Percentiles rank a stretch among this genome's conserved stretches.
phyloP scores from a whole-genome alignment of 2,113 vertebrate species.

The Zapornia atra region DNA sequence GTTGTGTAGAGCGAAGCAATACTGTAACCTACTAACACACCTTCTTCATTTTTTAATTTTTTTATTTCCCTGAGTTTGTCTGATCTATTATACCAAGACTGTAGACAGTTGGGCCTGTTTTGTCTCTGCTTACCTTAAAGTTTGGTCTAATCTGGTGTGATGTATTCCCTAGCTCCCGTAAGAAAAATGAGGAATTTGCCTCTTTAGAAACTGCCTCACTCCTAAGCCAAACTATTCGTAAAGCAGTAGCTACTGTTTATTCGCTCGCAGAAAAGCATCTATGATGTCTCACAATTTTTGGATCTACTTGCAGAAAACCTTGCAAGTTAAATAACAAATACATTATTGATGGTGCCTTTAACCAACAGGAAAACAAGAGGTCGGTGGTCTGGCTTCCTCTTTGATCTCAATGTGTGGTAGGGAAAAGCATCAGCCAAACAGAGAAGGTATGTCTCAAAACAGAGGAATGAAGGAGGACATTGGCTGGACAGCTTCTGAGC shows the following conservation, averaged over 20 bases:
- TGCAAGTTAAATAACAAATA: neutral
- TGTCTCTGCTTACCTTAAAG: neutral
- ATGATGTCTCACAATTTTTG: neutral
- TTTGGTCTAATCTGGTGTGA: neutral
- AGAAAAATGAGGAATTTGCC: neutral
- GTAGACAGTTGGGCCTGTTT: neutral
- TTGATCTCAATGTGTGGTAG: neutral
- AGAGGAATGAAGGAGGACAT: neutral
- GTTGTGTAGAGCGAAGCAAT: neutral
- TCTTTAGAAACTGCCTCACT: neutral
- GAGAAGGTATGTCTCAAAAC: neutral
- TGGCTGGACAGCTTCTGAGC: constrained; percentile 1
- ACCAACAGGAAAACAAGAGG: neutral
- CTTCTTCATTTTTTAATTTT: neutral
- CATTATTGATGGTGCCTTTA: neutral
- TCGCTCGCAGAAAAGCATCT: neutral
- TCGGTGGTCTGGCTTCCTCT: neutral
- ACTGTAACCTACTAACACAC: neutral
- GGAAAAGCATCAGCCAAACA: neutral
- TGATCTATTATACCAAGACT: neutral
- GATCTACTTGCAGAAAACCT: neutral
- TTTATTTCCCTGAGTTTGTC: neutral
- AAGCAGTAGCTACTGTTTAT: constrained; percentile 1
- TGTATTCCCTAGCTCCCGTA: neutral
- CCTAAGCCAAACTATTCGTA: constrained; percentile 6